These are phyloP conservation scores for Lytechinus variegatus DNA, from an alignment of 35 echinoderm and acorn worm genomes.

Conservation along the genomic window DNA sequence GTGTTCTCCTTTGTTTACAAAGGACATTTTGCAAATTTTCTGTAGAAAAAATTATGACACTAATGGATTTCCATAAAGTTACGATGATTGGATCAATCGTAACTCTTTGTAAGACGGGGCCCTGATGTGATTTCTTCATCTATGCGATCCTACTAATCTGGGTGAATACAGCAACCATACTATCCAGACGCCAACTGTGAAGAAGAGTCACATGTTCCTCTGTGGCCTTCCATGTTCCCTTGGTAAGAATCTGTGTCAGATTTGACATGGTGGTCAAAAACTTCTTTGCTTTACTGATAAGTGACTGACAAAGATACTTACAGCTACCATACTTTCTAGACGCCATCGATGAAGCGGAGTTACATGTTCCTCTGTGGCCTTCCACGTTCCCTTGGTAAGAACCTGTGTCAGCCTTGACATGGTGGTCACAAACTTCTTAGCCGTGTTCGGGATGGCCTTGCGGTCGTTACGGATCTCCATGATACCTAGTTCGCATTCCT, in stretches of 20 bases:
- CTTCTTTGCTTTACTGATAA: constrained; percentile 64
- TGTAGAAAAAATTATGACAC: too few species aligned
- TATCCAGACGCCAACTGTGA: constrained; percentile 88
- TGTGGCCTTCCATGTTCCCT: constrained; percentile 88
- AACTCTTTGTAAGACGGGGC: too few species aligned
- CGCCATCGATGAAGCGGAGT: constrained; percentile 79
- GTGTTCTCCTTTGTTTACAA: too few species aligned
- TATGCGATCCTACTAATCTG: too few species aligned
- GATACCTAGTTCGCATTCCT: constrained; percentile 96
- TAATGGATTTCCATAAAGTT: too few species aligned
- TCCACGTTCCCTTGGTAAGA: constrained; percentile 89
- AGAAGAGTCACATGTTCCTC: constrained; percentile 84
- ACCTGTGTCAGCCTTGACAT: constrained; percentile 69
- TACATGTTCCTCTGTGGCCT: constrained; percentile 82
- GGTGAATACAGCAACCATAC: constrained; percentile 66
- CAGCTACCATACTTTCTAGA: constrained; percentile 90
- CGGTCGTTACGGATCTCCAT: constrained; percentile 86
- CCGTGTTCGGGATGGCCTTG: constrained; percentile 81
- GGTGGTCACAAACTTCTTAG: constrained; percentile 89
- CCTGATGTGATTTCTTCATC: too few species aligned
- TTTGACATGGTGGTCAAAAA: constrained; percentile 75
- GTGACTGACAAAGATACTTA: constrained; percentile 49
- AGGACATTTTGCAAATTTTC: too few species aligned
- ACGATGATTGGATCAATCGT: too few species aligned
- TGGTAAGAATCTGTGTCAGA: constrained; percentile 68